Evolutionary conservation across 2,888 invertebrate genomes (phyloP), one percentile per base, ranked within the genome.

Genomic region (Polymixis flavicincta): DNA sequence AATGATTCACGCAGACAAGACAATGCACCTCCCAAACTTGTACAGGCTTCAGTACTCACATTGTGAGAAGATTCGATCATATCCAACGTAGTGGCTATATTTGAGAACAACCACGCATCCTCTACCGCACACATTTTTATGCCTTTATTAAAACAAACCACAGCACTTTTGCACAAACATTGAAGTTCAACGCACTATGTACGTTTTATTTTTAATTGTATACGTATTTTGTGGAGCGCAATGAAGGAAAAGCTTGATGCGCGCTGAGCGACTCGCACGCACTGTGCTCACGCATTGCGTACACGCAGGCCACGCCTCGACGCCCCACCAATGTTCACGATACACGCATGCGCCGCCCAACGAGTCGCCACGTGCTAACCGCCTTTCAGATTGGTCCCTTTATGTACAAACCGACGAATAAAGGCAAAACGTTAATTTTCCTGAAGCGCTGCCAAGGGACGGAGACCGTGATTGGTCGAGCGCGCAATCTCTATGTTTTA

Each of bases 351-450:
- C 92, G 92, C 92, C 85, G 86, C 87, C 92, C 89, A 87, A 88
- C 83, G 71, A 60, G 45, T 60, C 59, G 78, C 85, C 93, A 91
- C 92, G 92, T 92, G 93, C 77, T 82, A 90, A 78, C 76, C 90
- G 88, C 90, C 90, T 87, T 91, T 92, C 93, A 94, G 92, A 95
- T 95, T 95, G 95, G 95, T 95, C 95, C 95, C 94, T 95, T 95
- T 89, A 86, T 82, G 76, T 85, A 83, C 83, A 86, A 88, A 88
- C 86, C 91, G 87, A 83, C 94, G 94, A 93, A 94, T 93, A 91
- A 92, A 90, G 91, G 92, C 92, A 90, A 87, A 91, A 89, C 89
- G 84, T 88, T 85, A 84, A 88, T 88, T 91, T 91, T 90, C 90
- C 91, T 92, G 92, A 92, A 92, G 90, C 92, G 85, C 70, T 92